phyloP scores from a whole-genome alignment of 2,888 invertebrate species.

The Pheosia tremula region DNA sequence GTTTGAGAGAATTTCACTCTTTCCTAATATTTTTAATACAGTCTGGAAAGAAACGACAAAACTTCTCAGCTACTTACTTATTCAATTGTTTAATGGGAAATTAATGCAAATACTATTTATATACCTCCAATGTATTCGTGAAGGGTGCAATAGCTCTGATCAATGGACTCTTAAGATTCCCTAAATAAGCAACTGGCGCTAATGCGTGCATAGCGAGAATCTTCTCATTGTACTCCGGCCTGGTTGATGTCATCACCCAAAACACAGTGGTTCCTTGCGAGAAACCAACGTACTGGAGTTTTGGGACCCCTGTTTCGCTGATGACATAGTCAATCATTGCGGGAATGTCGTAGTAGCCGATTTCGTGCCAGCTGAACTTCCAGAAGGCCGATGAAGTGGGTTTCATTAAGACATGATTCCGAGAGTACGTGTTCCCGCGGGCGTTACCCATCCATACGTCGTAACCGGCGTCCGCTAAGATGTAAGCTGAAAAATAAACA shows the following conservation, averaged over 20 bases:
- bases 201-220: slow-evolving; percentile 83
- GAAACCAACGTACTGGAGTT: slow-evolving; percentile 89
- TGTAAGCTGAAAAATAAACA: slow-evolving; percentile 82
- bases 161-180: slow-evolving; percentile 75
- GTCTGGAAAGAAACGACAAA: slow-evolving; percentile 47
- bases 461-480: slow-evolving; percentile 88
- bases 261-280: slow-evolving; percentile 88
- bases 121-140: slow-evolving; percentile 78
- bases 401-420: slow-evolving; percentile 80
- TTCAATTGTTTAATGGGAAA: too few relatives aligned
- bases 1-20: slow-evolving; percentile 85
- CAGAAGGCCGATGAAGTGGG: slow-evolving; percentile 68
- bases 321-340: slow-evolving; percentile 89
- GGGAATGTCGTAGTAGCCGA: slow-evolving; percentile 90
- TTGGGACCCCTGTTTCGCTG: slow-evolving; percentile 76
- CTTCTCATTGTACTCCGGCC: slow-evolving; percentile 85
- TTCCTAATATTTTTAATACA: slow-evolving; percentile 66
- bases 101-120: slow-evolving; percentile 24
- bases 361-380: slow-evolving; percentile 90
- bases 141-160: slow-evolving; percentile 74
- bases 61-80: too few relatives aligned
- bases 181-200: slow-evolving; percentile 85
- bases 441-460: slow-evolving; percentile 95
- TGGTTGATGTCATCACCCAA: slow-evolving; percentile 84
- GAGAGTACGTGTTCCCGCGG: slow-evolving; percentile 91